Evolutionary conservation across 2,888 invertebrate species (phyloP).

Genomic region (Stenodema calcarata): DNA sequence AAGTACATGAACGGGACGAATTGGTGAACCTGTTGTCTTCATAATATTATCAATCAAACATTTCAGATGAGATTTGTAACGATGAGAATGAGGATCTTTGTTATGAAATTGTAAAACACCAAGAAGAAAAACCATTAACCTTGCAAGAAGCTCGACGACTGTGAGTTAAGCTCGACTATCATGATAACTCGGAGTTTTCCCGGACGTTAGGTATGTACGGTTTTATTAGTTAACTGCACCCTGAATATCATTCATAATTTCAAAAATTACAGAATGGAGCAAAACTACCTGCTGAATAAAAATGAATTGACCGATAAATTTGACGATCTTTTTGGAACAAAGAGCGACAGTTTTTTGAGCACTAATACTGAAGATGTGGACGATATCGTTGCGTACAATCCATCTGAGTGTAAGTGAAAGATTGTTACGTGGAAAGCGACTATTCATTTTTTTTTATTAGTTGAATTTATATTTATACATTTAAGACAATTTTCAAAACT

Average conservation of each 20-base stretch:
- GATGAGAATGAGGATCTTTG: not conserved
- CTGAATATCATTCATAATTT: not conserved
- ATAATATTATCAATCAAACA: not conserved
- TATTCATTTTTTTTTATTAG: not conserved
- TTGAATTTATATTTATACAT: no score
- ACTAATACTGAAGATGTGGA: not conserved
- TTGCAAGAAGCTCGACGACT: slow-evolving; percentile 1
- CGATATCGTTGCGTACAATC: not conserved
- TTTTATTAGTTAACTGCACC: not conserved
- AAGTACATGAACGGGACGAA: no score
- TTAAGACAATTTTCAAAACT: no score
- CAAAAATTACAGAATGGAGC: not conserved
- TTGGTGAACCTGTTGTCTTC: not conserved
- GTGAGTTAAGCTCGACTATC: not conserved
- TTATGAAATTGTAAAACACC: not conserved
- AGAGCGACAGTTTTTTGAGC: not conserved
- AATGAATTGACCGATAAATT: not conserved
- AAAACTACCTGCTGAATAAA: not conserved
- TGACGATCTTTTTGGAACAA: not conserved
- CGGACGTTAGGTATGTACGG: not conserved
- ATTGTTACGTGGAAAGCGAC: not conserved
- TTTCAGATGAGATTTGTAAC: not conserved
- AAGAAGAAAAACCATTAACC: not conserved
- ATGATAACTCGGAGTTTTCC: not conserved
- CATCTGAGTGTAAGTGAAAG: not conserved